Evolutionary conservation across 2,797 vertebrate genomes (phyloP).

Genomic region (Lepus oiostolus): DNA sequence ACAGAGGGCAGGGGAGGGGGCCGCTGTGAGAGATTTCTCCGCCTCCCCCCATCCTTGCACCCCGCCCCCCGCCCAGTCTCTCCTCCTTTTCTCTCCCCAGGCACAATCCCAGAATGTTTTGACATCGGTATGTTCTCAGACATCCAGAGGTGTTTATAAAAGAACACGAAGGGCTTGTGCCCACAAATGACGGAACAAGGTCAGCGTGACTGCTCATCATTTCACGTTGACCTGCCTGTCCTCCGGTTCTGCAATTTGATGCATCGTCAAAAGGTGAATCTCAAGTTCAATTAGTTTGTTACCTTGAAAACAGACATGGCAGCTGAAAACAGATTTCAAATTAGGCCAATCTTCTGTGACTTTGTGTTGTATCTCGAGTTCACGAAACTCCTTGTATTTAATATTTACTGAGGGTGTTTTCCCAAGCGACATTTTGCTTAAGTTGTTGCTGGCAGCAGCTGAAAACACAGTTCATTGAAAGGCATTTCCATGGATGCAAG

Average conservation of each 20-base stretch:
- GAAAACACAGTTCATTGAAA: slow-evolving; percentile 39
- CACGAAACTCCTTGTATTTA: slow-evolving; percentile 40
- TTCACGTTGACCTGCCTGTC: background rate
- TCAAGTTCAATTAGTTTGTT: slow-evolving; percentile 33
- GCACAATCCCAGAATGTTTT: background rate
- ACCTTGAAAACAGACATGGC: slow-evolving; percentile 20
- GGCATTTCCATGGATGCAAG: slow-evolving; percentile 11
- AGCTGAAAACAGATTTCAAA: slow-evolving; percentile 52
- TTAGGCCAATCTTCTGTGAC: slow-evolving; percentile 43
- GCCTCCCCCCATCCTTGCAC: too few relatives aligned
- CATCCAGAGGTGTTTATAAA: background rate
- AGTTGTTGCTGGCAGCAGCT: background rate
- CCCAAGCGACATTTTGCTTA: slow-evolving; percentile 52
- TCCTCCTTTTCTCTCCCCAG: background rate
- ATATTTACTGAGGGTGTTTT: slow-evolving; percentile 61
- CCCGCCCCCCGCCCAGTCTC: background rate
- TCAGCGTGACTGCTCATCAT: background rate
- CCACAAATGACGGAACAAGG: background rate
- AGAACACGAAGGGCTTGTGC: background rate
- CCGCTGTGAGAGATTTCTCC: too few relatives aligned
- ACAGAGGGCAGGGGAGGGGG: background rate
- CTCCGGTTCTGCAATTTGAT: slow-evolving; percentile 8
- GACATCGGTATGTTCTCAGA: background rate
- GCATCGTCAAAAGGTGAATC: background rate
- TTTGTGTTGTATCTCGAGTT: background rate